Evolutionary conservation across 2,797 vertebrate species (phyloP), one percentile per base, ranked within the genome.

Genomic region (Chlorospingus flavigularis): DNA sequence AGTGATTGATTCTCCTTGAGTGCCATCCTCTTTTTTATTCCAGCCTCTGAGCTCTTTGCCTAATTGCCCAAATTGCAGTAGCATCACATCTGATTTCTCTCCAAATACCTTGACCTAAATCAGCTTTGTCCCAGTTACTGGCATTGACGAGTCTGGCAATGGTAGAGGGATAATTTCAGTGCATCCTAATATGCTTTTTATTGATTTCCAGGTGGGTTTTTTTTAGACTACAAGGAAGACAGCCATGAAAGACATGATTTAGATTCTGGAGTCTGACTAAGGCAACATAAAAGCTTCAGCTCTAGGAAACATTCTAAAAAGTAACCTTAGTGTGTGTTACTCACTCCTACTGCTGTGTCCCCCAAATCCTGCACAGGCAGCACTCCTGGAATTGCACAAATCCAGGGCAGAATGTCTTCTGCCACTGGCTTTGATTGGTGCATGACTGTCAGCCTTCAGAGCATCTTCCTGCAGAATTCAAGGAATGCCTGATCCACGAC

Each of bases 81-180:
- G 82, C 50, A 78, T 91, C 83, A 66, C 70, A 78, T 88, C 35
- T 37, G 51, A 88, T 88, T 93, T 93, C 39, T 86, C 82, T 88
- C 61, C 85, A 72, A 94, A 81, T 55, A 91, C 68, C 60, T 75
- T 86, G 85, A 92, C 82, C 91, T 91, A 75, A 88, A 90, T 86
- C 73, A 71, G 58, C 74, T 90, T 70, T 86, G 90, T 80, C 90
- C 82, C 79, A 68, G 19, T 75, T 90, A 80, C 66, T 60, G 66
- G 57, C 61, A 57, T 10, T 61, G 87, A 77, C 70, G 60, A 75
- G 58, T 11, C 82, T 94, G 66, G 76, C 53, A 83, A 2, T 7
- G 15, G 66, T 6, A 68, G 66, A 75, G 73, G 68, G 54, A 63
- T 66, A 75, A 72, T 66, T 91, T 73, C 60, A 76, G 40, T n/a